These are phyloP conservation scores for Vipera ursinii DNA, from an alignment of 2,797 vertebrate species.

Conservation along the genomic window DNA sequence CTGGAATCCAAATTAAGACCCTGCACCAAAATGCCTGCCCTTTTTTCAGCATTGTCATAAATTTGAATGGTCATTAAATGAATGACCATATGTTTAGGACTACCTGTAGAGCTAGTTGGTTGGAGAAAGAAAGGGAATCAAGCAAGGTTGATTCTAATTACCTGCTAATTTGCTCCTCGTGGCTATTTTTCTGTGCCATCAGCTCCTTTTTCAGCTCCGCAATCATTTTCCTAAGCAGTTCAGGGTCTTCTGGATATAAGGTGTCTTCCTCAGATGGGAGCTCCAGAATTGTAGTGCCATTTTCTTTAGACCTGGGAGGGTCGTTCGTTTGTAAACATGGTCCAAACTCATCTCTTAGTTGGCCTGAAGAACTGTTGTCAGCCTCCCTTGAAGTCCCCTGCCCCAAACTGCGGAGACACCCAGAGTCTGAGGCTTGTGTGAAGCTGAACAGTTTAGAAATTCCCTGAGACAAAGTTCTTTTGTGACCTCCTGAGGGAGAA, in stretches of 20 bases:
- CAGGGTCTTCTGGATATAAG: constrained; percentile 38
- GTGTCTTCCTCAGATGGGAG: constrained; percentile 26
- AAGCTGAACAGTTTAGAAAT: constrained; percentile 81
- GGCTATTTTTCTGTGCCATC: constrained; percentile 62
- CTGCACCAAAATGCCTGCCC: neutral
- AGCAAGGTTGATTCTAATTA: constrained; percentile 44
- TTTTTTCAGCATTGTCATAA: neutral
- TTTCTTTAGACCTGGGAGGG: constrained; percentile 35
- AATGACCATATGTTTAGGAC: neutral
- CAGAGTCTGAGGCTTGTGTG: constrained; percentile 60
- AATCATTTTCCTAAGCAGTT: constrained; percentile 55
- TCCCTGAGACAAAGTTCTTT: constrained; percentile 85
- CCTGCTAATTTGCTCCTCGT: constrained; percentile 76
- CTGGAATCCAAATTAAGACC: neutral
- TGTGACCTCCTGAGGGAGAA: constrained; percentile 60
- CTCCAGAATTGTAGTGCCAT: neutral
- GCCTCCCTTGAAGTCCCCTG: neutral
- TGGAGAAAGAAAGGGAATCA: fast-evolving
- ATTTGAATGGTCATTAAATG: neutral
- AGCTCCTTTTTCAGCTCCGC: constrained; percentile 59
- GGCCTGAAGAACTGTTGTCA: constrained; percentile 20
- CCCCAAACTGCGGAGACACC: constrained; percentile 33
- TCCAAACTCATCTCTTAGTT: constrained; percentile 38
- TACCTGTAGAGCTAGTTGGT: neutral
- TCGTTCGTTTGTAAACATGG: constrained; percentile 40